Percentiles rank a stretch among this genome's conserved stretches.
Conservation (phyloP, 2,888 invertebrate genomes). For the Temnothorax unifasciatus region DNA sequence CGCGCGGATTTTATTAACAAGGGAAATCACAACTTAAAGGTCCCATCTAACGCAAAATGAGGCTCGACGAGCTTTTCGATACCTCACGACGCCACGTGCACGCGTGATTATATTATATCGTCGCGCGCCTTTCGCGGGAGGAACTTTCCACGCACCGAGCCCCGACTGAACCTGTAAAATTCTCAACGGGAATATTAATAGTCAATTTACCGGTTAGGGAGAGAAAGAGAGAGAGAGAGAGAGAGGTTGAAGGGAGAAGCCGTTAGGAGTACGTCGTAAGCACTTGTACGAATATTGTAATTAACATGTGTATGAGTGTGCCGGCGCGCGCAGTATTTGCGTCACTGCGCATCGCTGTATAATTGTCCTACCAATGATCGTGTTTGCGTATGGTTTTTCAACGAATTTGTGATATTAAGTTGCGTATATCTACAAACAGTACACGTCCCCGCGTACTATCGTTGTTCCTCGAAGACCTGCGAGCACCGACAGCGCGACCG, state of each 20-base stretch:
- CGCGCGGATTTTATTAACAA: not conserved
- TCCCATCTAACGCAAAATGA: not conserved
- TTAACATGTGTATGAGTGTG: slow-evolving; percentile 73
- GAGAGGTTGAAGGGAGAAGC: not conserved
- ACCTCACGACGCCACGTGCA: slow-evolving; percentile 36
- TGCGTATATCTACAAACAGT: slow-evolving; percentile 56
- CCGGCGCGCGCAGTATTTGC: slow-evolving; percentile 60
- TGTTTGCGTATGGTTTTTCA: slow-evolving; percentile 80
- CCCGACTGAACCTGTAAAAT: slow-evolving; percentile 85
- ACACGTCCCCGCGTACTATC: slow-evolving; percentile 40
- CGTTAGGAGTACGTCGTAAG: slow-evolving; percentile 65
- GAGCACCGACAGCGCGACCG: slow-evolving; percentile 58
- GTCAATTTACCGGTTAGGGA: slow-evolving; percentile 84
- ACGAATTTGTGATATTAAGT: slow-evolving; percentile 73
- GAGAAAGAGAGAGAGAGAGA: not conserved
- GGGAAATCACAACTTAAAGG: not conserved
- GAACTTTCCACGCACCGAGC: slow-evolving; percentile 73
- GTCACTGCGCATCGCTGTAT: slow-evolving; percentile 73
- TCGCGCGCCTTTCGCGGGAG: slow-evolving; percentile 43
- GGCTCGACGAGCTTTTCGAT: slow-evolving; percentile 1
- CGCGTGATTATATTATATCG: slow-evolving; percentile 14
- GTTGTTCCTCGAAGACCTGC: slow-evolving; percentile 37
- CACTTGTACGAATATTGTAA: slow-evolving; percentile 78
- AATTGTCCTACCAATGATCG: slow-evolving; percentile 81
- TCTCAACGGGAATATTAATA: slow-evolving; percentile 84